Evolutionary conservation across 2,888 invertebrate species (phyloP), one percentile per base, ranked within the genome.

Genomic region (Portevinia maculata): DNA sequence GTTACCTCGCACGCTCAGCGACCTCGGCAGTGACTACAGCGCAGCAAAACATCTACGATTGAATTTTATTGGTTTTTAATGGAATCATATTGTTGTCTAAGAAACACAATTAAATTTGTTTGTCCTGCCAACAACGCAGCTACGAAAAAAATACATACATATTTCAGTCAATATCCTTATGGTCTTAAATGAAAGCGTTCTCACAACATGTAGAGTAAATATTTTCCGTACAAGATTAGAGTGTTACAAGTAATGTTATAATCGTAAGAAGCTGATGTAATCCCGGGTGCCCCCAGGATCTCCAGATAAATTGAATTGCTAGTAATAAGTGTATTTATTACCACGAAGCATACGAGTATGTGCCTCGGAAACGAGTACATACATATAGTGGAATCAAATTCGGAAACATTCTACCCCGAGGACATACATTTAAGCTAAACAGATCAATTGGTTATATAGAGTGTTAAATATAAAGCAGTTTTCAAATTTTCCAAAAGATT

Each of bases 51-150:
- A 53, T 62, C 13, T 52, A 48, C 44, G 71, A 71, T 78, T 71
- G 57, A 78, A 78, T 64, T 71, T 71, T 65, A 78, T 73, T 59
- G 57, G 28, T 59, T 78, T 78, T 78, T 71, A 78, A 78, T 71
- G 71, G 78, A 71, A 71, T 64, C 50, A 78, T 57, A 64, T 57
- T n/a, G n/a, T n/a, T n/a, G n/a, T n/a, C 57, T 41, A 34, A 24
- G 11, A 37, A 28, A 28, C 30, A 55, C 55, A 37, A 53, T 9
- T n/a, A 48, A 57, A 71, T 64, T 44, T 78, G 70, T 62, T 62
- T 70, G 46, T 50, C 24, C n/a, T 28, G 4, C 30, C 48, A 53
- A 39, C 41, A 8, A 41, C 28, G 30, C 13, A 32, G 59, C 13
- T n/a, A 15, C 7, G 8, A 1, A 24, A 48, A 17, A 17, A 24